These are phyloP conservation scores for Drosophila insularis DNA, from an alignment of 1,140 invertebrate species.

Conservation along the genomic window DNA sequence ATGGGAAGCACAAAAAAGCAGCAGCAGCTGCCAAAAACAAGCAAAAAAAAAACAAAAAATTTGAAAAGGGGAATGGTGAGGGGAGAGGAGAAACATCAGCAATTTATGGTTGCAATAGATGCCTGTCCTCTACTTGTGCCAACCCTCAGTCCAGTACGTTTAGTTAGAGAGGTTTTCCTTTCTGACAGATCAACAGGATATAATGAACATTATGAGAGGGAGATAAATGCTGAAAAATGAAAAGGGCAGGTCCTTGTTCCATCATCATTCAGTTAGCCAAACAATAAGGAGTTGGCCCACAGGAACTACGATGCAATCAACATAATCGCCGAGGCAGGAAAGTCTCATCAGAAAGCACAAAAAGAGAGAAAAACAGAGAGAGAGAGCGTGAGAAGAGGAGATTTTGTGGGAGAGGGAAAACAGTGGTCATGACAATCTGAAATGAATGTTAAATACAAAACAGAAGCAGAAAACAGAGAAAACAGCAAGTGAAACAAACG, in stretches of 20 bases:
- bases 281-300: conserved; percentile 66
- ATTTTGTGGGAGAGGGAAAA: not conserved
- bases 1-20: not conserved
- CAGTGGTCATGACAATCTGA: conserved; percentile 73
- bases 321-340: conserved; percentile 75
- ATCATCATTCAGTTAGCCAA: conserved; percentile 72
- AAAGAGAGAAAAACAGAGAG: not conserved
- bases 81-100: conserved; percentile 7
- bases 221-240: conserved; percentile 22
- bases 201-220: conserved; percentile 68
- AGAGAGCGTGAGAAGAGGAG: not conserved
- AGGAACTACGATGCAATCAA: conserved; percentile 76
- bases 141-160: too few relatives aligned
- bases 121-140: conserved; percentile 15
- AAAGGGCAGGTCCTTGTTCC: not conserved
- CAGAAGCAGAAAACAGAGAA: conserved; percentile 27
- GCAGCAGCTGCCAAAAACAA: conserved; percentile 36
- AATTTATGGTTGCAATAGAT: conserved; percentile 51
- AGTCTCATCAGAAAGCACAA: conserved; percentile 27
- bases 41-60: conserved; percentile 33
- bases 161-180: conserved; percentile 32
- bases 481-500: conserved; percentile 62
- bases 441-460: conserved; percentile 77
- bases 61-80: conserved; percentile 7
- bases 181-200: conserved; percentile 76